These are phyloP conservation scores for Sciurus niger DNA, from an alignment of 2,113 vertebrate genomes.

Conservation along the genomic window DNA sequence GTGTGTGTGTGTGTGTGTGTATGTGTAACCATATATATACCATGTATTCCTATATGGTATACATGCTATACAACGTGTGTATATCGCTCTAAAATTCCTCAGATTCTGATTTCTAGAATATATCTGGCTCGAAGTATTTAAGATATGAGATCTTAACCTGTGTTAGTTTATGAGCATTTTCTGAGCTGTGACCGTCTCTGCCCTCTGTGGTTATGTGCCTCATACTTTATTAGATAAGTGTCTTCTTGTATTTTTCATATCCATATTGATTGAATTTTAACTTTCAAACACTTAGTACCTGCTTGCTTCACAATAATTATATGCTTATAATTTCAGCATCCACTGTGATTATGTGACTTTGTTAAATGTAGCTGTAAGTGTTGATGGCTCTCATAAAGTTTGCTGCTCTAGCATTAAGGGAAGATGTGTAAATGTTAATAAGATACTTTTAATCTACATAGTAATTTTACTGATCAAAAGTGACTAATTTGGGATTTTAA, in stretches of 20 bases:
- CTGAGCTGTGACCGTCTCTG: background rate
- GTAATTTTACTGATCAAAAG: background rate
- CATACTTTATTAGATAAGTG: constrained; percentile 16
- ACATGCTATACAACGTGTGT: background rate
- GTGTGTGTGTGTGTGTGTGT: background rate
- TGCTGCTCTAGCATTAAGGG: background rate
- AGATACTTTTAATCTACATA: constrained; percentile 41
- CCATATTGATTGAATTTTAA: constrained; percentile 5
- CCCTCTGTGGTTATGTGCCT: background rate
- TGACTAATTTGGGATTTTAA: background rate
- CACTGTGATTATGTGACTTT: background rate
- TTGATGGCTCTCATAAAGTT: background rate
- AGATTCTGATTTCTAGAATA: constrained; percentile 22
- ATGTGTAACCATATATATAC: background rate
- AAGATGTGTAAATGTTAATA: background rate
- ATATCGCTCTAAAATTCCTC: background rate
- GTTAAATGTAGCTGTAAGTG: background rate
- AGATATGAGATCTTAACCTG: background rate
- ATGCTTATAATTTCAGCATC: background rate
- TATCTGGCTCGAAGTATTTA: background rate
- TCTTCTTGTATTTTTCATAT: constrained; percentile 10
- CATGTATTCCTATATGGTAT: background rate
- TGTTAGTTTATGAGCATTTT: constrained; percentile 2
- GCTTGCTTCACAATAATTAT: background rate
- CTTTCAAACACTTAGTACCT: background rate